phyloP scores from a whole-genome alignment of 2,888 invertebrate species.

The Masnerella sp. region DNA sequence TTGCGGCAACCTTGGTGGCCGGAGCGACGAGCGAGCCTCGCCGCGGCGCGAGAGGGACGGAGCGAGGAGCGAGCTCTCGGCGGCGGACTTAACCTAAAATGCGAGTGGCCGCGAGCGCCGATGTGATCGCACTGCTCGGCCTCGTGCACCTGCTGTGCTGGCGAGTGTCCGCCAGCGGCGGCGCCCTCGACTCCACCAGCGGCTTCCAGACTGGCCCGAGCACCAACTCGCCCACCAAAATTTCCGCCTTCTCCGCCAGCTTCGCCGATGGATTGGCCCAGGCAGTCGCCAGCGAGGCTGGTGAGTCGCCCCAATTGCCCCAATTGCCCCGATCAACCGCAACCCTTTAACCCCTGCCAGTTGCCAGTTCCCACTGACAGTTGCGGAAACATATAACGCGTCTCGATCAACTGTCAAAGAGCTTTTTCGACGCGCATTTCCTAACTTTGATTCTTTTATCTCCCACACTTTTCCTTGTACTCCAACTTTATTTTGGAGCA shows the following conservation, averaged over 20 bases:
- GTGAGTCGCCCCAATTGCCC: slow-evolving; percentile 71
- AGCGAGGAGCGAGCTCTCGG: slow-evolving; percentile 65
- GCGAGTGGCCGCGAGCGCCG: slow-evolving; percentile 71
- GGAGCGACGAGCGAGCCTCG: slow-evolving; percentile 43
- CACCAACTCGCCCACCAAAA: slow-evolving; percentile 66
- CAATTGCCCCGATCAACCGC: too few species aligned
- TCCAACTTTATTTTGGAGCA: too few species aligned
- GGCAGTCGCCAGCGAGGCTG: slow-evolving; percentile 81
- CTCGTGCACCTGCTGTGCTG: slow-evolving; percentile 61
- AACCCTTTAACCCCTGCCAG: too few species aligned
- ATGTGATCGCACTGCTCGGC: slow-evolving; percentile 68
- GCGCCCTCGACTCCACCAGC: slow-evolving; percentile 72
- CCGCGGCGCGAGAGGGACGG: slow-evolving; percentile 52
- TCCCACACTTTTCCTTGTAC: too few species aligned
- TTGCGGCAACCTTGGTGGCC: background rate
- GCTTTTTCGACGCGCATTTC: too few species aligned
- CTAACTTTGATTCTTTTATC: too few species aligned
- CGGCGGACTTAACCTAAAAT: slow-evolving; percentile 74
- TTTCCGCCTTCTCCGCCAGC: slow-evolving; percentile 70
- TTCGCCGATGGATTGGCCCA: slow-evolving; percentile 81
- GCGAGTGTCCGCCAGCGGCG: slow-evolving; percentile 72
- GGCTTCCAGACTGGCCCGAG: slow-evolving; percentile 65
- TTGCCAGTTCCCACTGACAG: too few species aligned
- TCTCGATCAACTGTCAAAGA: too few species aligned
- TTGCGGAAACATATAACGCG: too few species aligned